Evolutionary conservation across 1,140 invertebrate species (phyloP), one percentile per base, ranked within the genome.

Genomic region (Solenopsis invicta): DNA sequence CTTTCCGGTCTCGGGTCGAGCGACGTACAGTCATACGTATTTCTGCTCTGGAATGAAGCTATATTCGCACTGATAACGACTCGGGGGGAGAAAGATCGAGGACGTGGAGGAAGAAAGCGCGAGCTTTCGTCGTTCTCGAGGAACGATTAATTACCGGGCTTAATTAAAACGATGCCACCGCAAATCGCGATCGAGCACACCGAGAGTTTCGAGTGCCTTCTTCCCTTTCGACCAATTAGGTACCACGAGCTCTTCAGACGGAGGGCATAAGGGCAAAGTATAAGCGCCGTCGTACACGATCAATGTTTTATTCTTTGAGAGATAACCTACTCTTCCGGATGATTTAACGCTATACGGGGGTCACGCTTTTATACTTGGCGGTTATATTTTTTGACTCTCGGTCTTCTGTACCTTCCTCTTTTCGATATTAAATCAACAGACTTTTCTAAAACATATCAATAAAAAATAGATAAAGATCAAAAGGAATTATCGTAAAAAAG

Each of bases 91-190:
- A 9, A 45, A 59, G 67, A 61, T 86, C 87, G 82, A 74, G 54
- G n/a, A 82, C n/a, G 59, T 4, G 66, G 77, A 10, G 64, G 84
- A 90, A 84, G 78, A 74, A 87, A 87, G 34, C 88, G 56, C 67
- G 77, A 75, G 48, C 76, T 89, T 78, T 75, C 66, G 50, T 82
- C 48, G 59, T 52, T 59, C 45, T 24, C n/a, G 9, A 6, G 37
- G 50, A 13, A 82, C 71, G 72, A 88, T 88, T 86, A n/a, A 91
- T 84, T 88, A 91, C 80, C 84, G 64, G 59, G 85, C 81, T 91
- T 90, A 91, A 91, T 91, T 91, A 91, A 91, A 90, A 84, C 86
- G 89, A 90, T 90, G 87, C 75, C 81, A 82, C 82, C 72, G 62
- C 87, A 90, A 91, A 90, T 91, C 89, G 87, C 87, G 72, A 89